Percentiles rank a stretch among this genome's conserved stretches.
phyloP scores from a whole-genome alignment of 2,797 vertebrate genomes.

The Rallus crepitans region DNA sequence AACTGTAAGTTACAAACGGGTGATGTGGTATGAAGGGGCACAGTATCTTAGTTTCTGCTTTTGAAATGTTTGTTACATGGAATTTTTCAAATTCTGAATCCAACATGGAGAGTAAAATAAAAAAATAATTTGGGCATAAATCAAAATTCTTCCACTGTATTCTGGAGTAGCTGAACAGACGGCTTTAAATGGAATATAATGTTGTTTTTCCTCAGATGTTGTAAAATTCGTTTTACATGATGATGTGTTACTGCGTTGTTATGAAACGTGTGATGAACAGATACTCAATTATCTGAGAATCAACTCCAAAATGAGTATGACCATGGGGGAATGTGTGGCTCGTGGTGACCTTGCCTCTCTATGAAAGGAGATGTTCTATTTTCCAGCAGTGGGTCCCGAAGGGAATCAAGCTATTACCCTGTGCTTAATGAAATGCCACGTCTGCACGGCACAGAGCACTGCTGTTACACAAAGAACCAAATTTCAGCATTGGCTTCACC shows the following conservation, averaged over 20 bases:
- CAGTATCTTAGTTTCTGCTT: background rate
- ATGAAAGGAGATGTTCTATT: constrained; percentile 29
- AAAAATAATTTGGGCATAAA: background rate
- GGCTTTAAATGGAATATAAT: background rate
- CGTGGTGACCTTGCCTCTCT: constrained; percentile 17
- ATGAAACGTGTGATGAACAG: background rate
- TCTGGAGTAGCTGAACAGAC: background rate
- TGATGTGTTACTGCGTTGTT: background rate
- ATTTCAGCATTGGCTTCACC: background rate
- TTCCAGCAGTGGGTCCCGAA: background rate
- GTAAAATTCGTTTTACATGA: background rate
- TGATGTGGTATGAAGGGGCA: background rate
- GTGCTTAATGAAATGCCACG: background rate
- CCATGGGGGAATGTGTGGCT: background rate
- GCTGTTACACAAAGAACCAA: background rate
- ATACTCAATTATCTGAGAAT: constrained; percentile 1
- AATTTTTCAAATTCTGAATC: background rate
- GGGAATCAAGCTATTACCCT: constrained; percentile 26
- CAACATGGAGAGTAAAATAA: background rate
- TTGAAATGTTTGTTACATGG: background rate
- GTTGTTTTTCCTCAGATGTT: background rate
- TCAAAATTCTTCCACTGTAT: background rate
- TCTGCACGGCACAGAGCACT: background rate
- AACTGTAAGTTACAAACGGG: background rate
- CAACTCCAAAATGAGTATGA: background rate